phyloP scores from a whole-genome alignment of 2,113 vertebrate genomes.

The Archocentrus centrarchus region DNA sequence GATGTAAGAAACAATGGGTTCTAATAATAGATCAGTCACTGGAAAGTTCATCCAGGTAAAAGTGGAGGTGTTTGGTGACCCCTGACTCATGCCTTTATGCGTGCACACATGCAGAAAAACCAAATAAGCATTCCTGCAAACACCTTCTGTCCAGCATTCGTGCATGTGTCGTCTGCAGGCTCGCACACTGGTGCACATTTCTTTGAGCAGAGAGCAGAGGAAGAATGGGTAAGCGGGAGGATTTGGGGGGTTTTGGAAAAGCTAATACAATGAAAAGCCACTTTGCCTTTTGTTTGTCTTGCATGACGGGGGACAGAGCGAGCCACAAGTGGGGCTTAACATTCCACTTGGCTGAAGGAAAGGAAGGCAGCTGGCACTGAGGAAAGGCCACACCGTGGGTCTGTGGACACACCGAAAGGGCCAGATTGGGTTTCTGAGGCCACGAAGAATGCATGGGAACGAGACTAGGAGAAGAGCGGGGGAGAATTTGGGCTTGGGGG shows the following conservation, averaged over 20 bases:
- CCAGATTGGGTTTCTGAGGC: conserved; percentile 57
- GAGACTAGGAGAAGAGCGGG: not conserved
- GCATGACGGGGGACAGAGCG: conserved; percentile 54
- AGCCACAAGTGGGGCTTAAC: conserved; percentile 74
- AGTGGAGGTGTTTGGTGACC: not conserved
- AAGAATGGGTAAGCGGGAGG: conserved; percentile 22
- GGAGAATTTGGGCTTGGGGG: not conserved
- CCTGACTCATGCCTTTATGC: not conserved
- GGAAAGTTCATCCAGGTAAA: not conserved
- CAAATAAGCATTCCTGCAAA: not conserved
- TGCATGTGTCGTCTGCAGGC: not conserved
- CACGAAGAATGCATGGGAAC: conserved; percentile 72
- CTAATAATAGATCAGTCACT: not conserved
- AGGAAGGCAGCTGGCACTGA: conserved; percentile 61
- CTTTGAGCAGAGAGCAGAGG: conserved; percentile 22
- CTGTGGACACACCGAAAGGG: conserved; percentile 38
- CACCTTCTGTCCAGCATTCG: not conserved
- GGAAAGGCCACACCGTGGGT: conserved; percentile 38
- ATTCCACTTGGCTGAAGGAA: conserved; percentile 71
- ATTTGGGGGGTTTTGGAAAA: conserved; percentile 37
- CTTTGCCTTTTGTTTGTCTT: conserved; percentile 72
- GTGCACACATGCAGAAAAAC: not conserved
- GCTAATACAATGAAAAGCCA: conserved; percentile 67
- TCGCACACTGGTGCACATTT: not conserved
- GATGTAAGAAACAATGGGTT: not conserved